Evolutionary conservation across 2,113 vertebrate genomes (phyloP), one percentile per base, ranked within the genome.

Genomic region (Lepisosteus oculatus): DNA sequence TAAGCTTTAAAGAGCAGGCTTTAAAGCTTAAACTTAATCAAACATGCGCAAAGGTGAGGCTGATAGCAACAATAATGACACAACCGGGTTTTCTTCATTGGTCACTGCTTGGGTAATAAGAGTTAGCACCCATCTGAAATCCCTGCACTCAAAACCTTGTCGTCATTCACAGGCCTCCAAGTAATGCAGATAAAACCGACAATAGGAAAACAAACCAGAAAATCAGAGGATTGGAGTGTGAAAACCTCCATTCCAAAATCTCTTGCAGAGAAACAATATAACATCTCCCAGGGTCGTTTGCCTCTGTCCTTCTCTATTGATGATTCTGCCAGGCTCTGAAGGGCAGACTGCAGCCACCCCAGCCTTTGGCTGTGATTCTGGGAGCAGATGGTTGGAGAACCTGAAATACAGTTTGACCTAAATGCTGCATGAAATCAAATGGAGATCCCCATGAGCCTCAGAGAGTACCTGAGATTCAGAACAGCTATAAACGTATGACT

Each of bases 21-120:
- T 90, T 89, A 90, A 90, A 84, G 88, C 88, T 88, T 91, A 86
- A 89, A 88, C 90, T 83, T 88, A 87, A 88, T 90, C 85, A 88
- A 87, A 88, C 87, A 88, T 87, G 85, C 88, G 89, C 88, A 88
- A 87, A 88, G 88, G 88, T 87, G 84, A 88, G 89, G 80, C 87
- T 80, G 73, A 81, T 81, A 84, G 82, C 81, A 1, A 51, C 47
- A 51, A 51, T 5, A 51, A 51, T 9, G 47, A 9, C 47, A 51
- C 9, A 5, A 2, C 9, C 9, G 1, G 86, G 87, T 84, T 81
- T 85, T 85, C 84, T 82, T 85, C 82, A 91, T 91, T 89, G 85
- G 88, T 90, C 88, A 90, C 85, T 84, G 86, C 80, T 84, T 81
- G 84, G 84, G 84, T 86, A 85, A 90, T 88, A 91, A 90, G 85